Evolutionary conservation across 1,140 invertebrate genomes (phyloP).

Genomic region (Drosophila nigromelanica): DNA sequence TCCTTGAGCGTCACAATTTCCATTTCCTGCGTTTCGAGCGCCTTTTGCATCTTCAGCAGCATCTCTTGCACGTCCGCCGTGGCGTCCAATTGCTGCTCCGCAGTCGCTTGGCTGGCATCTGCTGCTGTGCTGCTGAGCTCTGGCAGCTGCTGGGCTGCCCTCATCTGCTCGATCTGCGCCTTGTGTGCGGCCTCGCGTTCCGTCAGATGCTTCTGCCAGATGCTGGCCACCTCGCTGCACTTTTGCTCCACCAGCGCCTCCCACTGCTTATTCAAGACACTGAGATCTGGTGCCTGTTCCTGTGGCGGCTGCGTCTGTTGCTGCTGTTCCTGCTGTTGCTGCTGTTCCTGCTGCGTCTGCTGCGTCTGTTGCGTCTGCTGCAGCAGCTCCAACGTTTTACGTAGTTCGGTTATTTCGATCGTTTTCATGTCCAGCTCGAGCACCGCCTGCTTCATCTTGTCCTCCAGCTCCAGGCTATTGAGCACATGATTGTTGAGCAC

Average conservation of each 20-base stretch:
- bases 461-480: conserved; percentile 72
- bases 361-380: conserved; percentile 52
- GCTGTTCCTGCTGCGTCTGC: conserved; percentile 38
- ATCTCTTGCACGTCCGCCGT: conserved; percentile 24
- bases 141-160: not conserved
- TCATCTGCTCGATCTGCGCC: conserved; percentile 53
- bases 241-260: conserved; percentile 86
- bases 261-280: conserved; percentile 82
- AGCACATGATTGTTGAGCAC: conserved; percentile 83
- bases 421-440: conserved; percentile 77
- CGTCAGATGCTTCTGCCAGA: conserved; percentile 87
- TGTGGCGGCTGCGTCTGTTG: conserved; percentile 24
- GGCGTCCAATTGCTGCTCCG: not conserved
- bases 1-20: conserved; percentile 88
- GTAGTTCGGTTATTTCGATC: conserved; percentile 77
- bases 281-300: conserved; percentile 33
- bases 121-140: not conserved
- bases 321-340: conserved; percentile 72
- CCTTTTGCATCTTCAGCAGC: conserved; percentile 84
- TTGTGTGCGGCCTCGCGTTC: conserved; percentile 86
- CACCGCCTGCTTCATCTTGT: conserved; percentile 71
- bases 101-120: not conserved
- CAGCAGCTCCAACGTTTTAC: conserved; percentile 60
- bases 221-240: conserved; percentile 87
- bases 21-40: conserved; percentile 87